phyloP scores from a whole-genome alignment of 2,797 vertebrate species.

The Uromys caudimaculatus region DNA sequence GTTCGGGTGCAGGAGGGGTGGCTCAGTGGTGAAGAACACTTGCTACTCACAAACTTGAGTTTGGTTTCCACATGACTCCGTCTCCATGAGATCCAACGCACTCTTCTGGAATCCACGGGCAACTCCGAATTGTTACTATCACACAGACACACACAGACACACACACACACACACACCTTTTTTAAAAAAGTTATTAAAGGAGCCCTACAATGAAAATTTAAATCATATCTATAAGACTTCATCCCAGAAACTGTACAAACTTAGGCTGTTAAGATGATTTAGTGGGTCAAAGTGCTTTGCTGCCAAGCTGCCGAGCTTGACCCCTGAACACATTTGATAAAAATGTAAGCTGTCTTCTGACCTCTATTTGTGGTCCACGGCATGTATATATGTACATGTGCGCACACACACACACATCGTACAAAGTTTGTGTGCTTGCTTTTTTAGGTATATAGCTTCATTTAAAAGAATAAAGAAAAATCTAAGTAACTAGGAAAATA shows the following conservation, averaged over 20 bases:
- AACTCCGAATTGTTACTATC: neutral
- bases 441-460: neutral
- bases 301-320: neutral
- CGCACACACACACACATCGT: neutral
- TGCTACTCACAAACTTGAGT: neutral
- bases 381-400: too few species aligned
- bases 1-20: neutral
- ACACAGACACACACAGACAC: neutral
- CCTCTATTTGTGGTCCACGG: too few species aligned
- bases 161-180: neutral
- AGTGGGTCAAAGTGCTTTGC: neutral
- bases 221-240: neutral
- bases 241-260: neutral
- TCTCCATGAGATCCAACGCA: neutral
- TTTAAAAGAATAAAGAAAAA: neutral
- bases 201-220: neutral
- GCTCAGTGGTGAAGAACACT: neutral
- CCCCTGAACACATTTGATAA: too few species aligned
- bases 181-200: neutral
- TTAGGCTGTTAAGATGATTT: neutral
- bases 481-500: neutral
- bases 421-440: neutral
- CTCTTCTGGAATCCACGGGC: neutral
- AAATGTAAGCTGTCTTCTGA: neutral
- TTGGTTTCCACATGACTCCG: neutral